Conservation (phyloP, 2,113 vertebrate genomes). For the Aldabrachelys gigantea region DNA sequence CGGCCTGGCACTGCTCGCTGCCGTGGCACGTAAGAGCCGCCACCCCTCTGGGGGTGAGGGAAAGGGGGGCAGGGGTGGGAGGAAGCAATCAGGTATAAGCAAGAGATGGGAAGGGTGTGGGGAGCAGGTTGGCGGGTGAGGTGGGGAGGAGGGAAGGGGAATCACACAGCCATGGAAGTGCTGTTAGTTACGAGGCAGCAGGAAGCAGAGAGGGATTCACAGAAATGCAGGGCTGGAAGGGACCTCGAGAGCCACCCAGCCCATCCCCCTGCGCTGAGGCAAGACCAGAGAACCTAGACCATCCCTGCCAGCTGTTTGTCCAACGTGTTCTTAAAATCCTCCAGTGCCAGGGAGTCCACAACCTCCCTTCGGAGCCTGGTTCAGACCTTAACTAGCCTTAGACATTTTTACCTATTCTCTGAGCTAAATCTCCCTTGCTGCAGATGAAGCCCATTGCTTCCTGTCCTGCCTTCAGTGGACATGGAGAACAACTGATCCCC, state of each 20-base stretch:
- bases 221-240: neutral
- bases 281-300: neutral
- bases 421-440: no score
- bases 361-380: neutral
- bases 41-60: neutral
- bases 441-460: no score
- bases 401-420: no score
- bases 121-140: no score
- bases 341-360: no score
- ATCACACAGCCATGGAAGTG: no score
- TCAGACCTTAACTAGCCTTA: no score
- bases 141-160: no score
- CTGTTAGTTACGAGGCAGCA: neutral
- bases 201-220: neutral
- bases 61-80: no score
- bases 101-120: neutral
- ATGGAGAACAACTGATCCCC: no score
- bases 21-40: conserved; percentile 27
- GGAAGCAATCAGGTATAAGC: neutral
- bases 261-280: neutral
- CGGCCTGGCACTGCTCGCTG: neutral
- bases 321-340: no score
- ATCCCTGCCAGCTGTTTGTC: neutral
- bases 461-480: no score
- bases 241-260: neutral